These are phyloP conservation scores for Chydorus sphaericus DNA, from an alignment of 2,888 invertebrate species.

Conservation along the genomic window DNA sequence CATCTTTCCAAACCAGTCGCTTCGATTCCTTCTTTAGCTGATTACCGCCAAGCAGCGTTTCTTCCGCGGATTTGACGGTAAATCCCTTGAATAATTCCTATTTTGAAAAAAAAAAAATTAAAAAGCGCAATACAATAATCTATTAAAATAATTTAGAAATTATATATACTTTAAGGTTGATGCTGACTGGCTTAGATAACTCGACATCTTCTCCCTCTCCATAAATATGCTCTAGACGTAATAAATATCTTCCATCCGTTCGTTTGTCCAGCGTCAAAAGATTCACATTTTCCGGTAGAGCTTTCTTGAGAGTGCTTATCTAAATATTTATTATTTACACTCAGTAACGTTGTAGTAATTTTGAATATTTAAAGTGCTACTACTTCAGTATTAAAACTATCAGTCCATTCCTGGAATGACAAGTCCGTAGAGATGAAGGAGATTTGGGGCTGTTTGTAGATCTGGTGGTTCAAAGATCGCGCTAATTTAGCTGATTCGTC, in stretches of 20 bases:
- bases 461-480: neutral
- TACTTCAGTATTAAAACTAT: conserved; percentile 32
- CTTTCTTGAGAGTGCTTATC: conserved; percentile 38
- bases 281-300: conserved; percentile 53
- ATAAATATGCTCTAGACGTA: conserved; percentile 63
- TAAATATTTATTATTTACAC: conserved; percentile 21
- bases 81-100: conserved; percentile 18
- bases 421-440: conserved; percentile 2
- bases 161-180: conserved; percentile 43
- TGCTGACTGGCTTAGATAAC: conserved; percentile 36
- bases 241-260: conserved; percentile 40
- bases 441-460: neutral
- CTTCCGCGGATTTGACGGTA: conserved; percentile 18
- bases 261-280: conserved; percentile 66
- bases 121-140: no score
- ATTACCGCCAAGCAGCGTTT: conserved; percentile 21
- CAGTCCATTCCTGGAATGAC: conserved; percentile 18
- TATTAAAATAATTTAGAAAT: no score
- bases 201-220: conserved; percentile 31
- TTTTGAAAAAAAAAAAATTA: neutral
- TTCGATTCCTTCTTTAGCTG: conserved; percentile 34
- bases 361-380: conserved; percentile 15
- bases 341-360: no score
- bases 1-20: conserved; percentile 39
- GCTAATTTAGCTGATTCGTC: conserved; percentile 32